Base-by-base conservation (phyloP, 2,888 invertebrate genomes). In the Dasysyrphus albostriatus region DNA sequence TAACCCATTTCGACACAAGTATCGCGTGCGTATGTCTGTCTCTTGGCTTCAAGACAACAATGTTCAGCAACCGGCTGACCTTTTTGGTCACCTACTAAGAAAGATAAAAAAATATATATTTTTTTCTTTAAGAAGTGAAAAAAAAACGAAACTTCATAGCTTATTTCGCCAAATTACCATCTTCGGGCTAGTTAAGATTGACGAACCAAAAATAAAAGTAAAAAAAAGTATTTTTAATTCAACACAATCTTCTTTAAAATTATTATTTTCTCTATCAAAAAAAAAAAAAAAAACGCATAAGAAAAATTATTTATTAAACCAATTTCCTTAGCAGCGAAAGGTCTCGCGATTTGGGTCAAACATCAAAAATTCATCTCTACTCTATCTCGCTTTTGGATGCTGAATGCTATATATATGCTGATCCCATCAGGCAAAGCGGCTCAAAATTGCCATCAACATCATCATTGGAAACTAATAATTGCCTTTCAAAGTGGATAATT, bases 401-500 rank as follows among this genome's bases (percentile, higher is more conserved):
- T n/a, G 6, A n/a, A 54, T 42, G 51, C 8, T 24, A 24, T 24
- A 24, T 24, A 24, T 24, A 24, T 3, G 32, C 32, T 67, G 49
- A 63, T 44, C 34, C 34, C n/a, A 34, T 32, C 32, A 7, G 32
- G 32, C 32, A 5, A 32, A 24, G 24, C 24, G 34, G 61, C 24
- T 44, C 44, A n/a, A 39, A 16, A 12, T 10, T 0, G 24, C 16
- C 54, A 14, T 7, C 54, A 29, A 47, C 47, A 51, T 37, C 54
- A 32, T 74, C 76, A 76, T 70, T 82, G 74, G 78, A 69, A 69
- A 70, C 79, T 80, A 72, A 84, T 84, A 84, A 84, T 84, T 84
- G 80, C 79, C 80, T 39, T 51, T 51, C 59, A 84, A 84, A 84
- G 70, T 84, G 84, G 84, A 80, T 84, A 84, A 84, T 84, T 84